phyloP scores from a whole-genome alignment of 2,113 vertebrate genomes.

The Tragelaphus imberbis region DNA sequence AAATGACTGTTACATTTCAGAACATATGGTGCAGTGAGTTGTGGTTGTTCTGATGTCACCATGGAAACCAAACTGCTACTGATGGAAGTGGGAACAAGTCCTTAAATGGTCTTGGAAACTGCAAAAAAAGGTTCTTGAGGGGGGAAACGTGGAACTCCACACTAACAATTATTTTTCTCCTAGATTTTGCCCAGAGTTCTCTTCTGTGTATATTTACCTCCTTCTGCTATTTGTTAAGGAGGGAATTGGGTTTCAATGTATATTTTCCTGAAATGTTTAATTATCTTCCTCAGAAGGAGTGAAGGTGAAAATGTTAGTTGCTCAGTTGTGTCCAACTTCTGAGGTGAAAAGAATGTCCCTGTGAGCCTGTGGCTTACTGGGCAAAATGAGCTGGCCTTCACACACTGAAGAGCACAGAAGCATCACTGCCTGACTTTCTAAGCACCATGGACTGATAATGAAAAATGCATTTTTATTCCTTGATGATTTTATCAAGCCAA shows the following conservation, averaged over 20 bases:
- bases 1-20: background rate
- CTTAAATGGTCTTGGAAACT: background rate
- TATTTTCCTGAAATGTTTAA: too few relatives aligned
- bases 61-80: constrained; percentile 35
- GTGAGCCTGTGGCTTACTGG: background rate
- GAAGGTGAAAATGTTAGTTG: background rate
- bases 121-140: background rate
- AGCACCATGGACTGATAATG: background rate
- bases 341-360: background rate
- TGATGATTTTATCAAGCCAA: background rate
- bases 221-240: background rate
- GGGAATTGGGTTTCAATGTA: background rate
- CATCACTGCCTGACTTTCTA: background rate
- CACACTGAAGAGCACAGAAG: fast-evolving
- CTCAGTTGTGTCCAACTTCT: background rate
- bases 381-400: background rate
- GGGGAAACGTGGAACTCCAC: background rate
- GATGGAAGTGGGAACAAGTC: background rate
- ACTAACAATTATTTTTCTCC: background rate
- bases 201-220: background rate
- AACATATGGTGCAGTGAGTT: background rate
- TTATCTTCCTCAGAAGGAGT: background rate
- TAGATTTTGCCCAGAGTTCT: background rate
- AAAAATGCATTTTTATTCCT: background rate
- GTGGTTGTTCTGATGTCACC: background rate